Evolutionary conservation across 2,797 vertebrate genomes (phyloP).

Genomic region (Amazona finschi): DNA sequence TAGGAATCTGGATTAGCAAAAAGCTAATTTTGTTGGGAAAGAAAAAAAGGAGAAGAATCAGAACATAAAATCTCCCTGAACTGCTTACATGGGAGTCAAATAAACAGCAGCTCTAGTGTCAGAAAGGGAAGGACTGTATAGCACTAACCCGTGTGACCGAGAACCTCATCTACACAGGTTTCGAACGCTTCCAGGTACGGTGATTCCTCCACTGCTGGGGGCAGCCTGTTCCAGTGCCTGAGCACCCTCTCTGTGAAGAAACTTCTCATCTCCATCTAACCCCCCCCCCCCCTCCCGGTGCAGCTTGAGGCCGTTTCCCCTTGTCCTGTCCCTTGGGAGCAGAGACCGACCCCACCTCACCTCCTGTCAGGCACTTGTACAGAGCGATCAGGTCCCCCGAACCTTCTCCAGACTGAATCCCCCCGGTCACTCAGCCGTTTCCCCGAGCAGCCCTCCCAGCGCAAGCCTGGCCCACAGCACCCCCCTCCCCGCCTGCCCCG

Average conservation of each 20-base stretch:
- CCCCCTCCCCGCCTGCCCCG: too few relatives aligned
- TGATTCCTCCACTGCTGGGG: not conserved
- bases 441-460: not conserved
- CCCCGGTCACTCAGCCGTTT: too few relatives aligned
- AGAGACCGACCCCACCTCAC: not conserved
- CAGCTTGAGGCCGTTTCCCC: not conserved
- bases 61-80: not conserved
- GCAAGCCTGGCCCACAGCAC: not conserved
- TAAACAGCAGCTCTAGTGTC: not conserved
- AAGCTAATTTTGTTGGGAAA: not conserved
- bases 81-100: not conserved
- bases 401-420: not conserved
- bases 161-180: not conserved
- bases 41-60: rapidly evolving
- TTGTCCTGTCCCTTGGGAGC: not conserved
- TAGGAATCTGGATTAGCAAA: not conserved
- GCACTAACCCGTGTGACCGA: not conserved
- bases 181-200: not conserved
- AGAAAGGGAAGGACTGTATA: not conserved
- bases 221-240: not conserved
- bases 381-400: too few relatives aligned
- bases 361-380: not conserved
- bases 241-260: not conserved
- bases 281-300: too few relatives aligned
- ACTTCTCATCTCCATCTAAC: not conserved